Base-by-base conservation (phyloP, 2,797 vertebrate species). In the Sandelia bainsii region DNA sequence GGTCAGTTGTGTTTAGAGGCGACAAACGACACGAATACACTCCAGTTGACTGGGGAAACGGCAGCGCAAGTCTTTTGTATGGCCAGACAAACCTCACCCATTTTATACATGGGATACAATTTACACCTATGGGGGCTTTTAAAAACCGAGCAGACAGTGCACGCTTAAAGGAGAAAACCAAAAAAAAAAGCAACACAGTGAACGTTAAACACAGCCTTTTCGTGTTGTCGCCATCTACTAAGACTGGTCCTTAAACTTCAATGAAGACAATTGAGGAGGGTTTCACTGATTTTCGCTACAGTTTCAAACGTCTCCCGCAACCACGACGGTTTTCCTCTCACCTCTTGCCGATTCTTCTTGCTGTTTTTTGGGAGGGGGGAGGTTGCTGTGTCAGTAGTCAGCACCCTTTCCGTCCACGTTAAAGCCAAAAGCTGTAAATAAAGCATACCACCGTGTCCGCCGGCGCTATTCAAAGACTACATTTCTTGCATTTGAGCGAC, bases 1-100 rank as follows among this genome's bases (percentile, higher is more conserved):
- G 44, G n/a, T 34, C 53, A 44, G 54, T 3, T n/a, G 63, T 60
- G 62, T 37, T 54, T 14, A 0, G 8, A 50, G 65, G 44, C 46
- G 45, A 20, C 29, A 62, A n/a, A 61, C 39, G 59, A 74, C 72
- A 64, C 58, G 25, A 19, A 77, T 60, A 48, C 23, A 58, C 40
- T 50, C 54, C 72, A 16, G 59, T 22, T 56, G 70, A 72, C 68
- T 59, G 62, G 39, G 27, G 9, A 37, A 48, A 62, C 66, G 74
- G 72, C 56, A 62, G 68, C 75, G 34, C 74, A 75, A 75, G 84
- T 89, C 89, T 89, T 90, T 92, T 90, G 86, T 89, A 79, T 23
- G 70, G 32, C 37, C 75, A 66, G 46, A 69, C 82, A 76, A 89
- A 90, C 89, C 91, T 92, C 91, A 91, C 89, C 91, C 91, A 80